Evolutionary conservation across 1,140 invertebrate genomes (phyloP), one percentile per base, ranked within the genome.

Genomic region (Oppia nitens): DNA sequence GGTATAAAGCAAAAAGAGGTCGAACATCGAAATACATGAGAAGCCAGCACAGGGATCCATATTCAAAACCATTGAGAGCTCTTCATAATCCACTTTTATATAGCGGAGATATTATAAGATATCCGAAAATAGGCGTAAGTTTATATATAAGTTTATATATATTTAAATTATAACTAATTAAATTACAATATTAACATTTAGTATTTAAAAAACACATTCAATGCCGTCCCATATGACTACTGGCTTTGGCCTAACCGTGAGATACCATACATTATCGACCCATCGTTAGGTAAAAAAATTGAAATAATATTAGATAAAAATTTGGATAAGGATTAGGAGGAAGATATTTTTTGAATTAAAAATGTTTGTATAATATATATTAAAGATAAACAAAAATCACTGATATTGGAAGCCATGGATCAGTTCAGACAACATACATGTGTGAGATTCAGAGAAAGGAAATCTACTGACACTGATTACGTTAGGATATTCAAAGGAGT

Each of bases 371-470:
- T 40, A 40, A 40, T 17, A 9, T 40, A 17, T 9, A 40, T 40
- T 40, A 40, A 9, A 40, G 32, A 40, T 40, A 40, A 17, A 9
- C 32, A 40, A 40, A 40, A 40, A 40, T 9, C 6, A 6, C 17
- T 55, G 25, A 58, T 58, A 20, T 20, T 23, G 29, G 56, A 57
- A n/a, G 77, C 74, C 0, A 71, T 80, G 51, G 63, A 75, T 2
- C 77, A 79, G 49, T 78, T 78, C 45, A 73, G 79, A 23, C 63
- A 71, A 12, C 74, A 71, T 51, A 81, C 79, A 0, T 64, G 63
- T 53, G 57, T 64, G 12, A 57, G 57, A 40, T 64, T 64, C 29
- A 55, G 61, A 14, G 52, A 56, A 17, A 59, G 59, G 54, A 57
- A 53, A 23, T 3, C 11, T 45, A n/a, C 57, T 12, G 60, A 60